These are phyloP conservation scores for Lineus longissimus DNA, from an alignment of 1,140 invertebrate genomes.

Conservation along the genomic window DNA sequence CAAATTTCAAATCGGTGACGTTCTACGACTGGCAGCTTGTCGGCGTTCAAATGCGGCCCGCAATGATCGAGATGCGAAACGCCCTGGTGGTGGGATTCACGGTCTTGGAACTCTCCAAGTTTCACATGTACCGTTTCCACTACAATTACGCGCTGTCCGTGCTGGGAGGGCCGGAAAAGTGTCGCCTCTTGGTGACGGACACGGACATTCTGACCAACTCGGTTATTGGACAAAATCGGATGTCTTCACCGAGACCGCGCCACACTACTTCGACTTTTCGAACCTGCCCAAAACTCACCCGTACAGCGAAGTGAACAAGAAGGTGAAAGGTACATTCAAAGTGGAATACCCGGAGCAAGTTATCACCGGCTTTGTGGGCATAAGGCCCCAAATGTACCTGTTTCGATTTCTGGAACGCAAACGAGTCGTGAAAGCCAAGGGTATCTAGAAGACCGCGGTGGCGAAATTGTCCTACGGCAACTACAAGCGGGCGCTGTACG, in stretches of 20 bases:
- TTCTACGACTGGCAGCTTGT: neutral
- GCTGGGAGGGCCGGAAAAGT: neutral
- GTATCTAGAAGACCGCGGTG: neutral
- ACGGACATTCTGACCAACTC: neutral
- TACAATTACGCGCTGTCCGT: neutral
- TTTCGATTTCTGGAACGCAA: neutral
- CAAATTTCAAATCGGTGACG: neutral
- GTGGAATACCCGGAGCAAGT: neutral
- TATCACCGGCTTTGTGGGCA: neutral
- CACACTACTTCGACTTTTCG: neutral
- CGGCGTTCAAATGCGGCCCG: neutral
- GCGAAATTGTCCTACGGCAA: neutral
- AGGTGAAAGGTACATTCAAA: neutral
- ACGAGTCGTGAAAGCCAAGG: neutral
- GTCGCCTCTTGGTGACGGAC: neutral
- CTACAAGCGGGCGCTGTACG: neutral
- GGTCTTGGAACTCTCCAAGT: neutral
- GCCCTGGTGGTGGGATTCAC: neutral
- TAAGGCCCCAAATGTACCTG: neutral
- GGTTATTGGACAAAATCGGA: neutral
- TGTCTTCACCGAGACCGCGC: neutral
- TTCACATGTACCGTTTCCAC: constrained; percentile 4
- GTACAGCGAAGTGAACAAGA: neutral
- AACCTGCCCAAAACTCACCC: neutral
- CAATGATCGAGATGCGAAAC: neutral